Percentiles rank a stretch among this genome's conserved stretches.
These are phyloP conservation scores for Lucilia sericata DNA, from an alignment of 1,140 invertebrate genomes.

Conservation along the genomic window DNA sequence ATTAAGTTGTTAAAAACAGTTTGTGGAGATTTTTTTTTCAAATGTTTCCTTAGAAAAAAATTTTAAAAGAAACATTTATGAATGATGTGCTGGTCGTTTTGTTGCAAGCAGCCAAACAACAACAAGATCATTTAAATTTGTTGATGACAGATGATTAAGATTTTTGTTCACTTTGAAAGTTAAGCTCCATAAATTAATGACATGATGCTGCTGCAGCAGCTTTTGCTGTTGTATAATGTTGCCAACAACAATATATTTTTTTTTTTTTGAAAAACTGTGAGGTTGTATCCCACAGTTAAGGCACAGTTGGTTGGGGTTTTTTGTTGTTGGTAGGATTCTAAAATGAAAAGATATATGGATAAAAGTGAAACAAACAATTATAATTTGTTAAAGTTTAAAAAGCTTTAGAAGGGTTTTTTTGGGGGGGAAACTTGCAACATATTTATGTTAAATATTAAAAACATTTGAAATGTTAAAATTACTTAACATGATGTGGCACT, in stretches of 20 bases:
- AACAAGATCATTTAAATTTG: neutral
- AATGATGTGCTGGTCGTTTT: neutral
- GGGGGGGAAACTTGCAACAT: no score
- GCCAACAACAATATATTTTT: no score
- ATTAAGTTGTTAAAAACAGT: neutral
- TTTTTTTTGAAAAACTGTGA: neutral
- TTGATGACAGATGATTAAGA: neutral
- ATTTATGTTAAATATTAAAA: no score
- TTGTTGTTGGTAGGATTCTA: neutral
- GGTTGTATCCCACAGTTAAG: neutral
- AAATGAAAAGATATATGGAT: neutral
- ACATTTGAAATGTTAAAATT: no score
- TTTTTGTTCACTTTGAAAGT: neutral
- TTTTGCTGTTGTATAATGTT: neutral
- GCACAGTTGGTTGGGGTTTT: neutral
- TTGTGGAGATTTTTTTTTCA: neutral
- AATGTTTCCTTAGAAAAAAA: neutral
- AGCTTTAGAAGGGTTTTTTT: neutral
- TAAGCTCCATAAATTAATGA: neutral
- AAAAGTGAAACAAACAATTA: neutral
- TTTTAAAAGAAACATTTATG: neutral
- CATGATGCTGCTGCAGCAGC: neutral
- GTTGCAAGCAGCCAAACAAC: neutral
- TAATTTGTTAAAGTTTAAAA: slow-evolving; percentile 1
- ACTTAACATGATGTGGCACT: no score